A percentile compares a stretch with the other conserved stretches of the same genome.
Conservation (phyloP, 2,797 vertebrate species). For the Sebastes taczanowskii region DNA sequence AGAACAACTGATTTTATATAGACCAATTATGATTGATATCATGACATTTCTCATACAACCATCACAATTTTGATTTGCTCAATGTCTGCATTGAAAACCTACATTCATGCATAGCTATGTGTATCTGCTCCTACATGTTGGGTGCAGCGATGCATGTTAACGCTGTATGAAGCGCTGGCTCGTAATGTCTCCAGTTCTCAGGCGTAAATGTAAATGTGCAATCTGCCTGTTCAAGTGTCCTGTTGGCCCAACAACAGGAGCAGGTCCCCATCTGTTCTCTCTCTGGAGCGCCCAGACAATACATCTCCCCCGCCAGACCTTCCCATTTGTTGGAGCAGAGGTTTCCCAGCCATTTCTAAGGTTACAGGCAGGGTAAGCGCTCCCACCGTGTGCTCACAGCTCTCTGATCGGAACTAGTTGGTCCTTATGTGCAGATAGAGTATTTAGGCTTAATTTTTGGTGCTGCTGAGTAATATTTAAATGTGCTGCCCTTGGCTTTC, state of each 20-base stretch:
- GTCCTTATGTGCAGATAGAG: slow-evolving; percentile 49
- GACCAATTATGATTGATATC: slow-evolving; percentile 21
- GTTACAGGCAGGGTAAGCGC: slow-evolving; percentile 61
- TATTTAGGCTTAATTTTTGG: slow-evolving; percentile 17
- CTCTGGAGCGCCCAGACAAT: slow-evolving; percentile 84
- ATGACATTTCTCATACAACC: slow-evolving; percentile 11
- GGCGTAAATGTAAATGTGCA: slow-evolving; percentile 93
- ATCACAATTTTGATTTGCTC: slow-evolving; percentile 19
- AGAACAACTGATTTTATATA: slow-evolving; percentile 21
- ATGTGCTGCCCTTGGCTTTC: slow-evolving; percentile 54
- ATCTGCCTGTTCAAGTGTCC: slow-evolving; percentile 87
- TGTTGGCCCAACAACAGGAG: slow-evolving; percentile 88
- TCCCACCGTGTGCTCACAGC: slow-evolving; percentile 55
- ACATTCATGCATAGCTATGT: not conserved
- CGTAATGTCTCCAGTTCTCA: slow-evolving; percentile 76
- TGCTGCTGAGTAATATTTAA: slow-evolving; percentile 67
- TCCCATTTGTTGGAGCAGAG: slow-evolving; percentile 66
- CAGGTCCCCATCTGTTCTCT: slow-evolving; percentile 92
- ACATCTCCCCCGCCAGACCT: slow-evolving; percentile 62
- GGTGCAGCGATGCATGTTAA: slow-evolving; percentile 24
- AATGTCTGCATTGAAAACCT: not conserved
- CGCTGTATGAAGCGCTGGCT: slow-evolving; percentile 34
- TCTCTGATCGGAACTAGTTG: slow-evolving; percentile 46
- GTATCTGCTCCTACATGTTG: slow-evolving; percentile 9
- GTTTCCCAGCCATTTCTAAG: slow-evolving; percentile 61